Percentiles rank a stretch among this genome's conserved stretches.
phyloP scores from a whole-genome alignment of 35 echinoderm and acorn worm genomes.

The Patiria miniata region DNA sequence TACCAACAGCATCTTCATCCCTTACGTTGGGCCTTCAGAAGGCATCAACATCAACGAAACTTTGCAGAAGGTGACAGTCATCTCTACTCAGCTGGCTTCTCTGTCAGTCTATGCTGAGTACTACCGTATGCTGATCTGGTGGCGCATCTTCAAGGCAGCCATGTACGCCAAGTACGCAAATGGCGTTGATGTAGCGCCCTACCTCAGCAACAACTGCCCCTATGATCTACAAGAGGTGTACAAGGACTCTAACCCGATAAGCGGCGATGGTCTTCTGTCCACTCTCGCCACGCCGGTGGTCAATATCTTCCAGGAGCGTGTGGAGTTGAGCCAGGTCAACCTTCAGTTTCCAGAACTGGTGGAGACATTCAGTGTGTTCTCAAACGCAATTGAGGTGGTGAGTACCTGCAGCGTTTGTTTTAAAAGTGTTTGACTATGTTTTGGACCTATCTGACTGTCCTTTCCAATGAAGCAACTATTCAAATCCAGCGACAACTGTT shows the following conservation, averaged over 20 bases:
- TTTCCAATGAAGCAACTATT: background rate
- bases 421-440: background rate
- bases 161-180: too few relatives aligned
- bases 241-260: slow-evolving; percentile 10
- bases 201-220: slow-evolving; percentile 22
- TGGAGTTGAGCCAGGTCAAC: background rate
- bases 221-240: slow-evolving; percentile 11
- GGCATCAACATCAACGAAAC: background rate
- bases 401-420: background rate
- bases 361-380: background rate
- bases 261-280: background rate
- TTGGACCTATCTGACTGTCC: background rate
- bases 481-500: background rate
- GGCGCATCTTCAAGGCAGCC: background rate
- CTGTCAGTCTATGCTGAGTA: too few relatives aligned
- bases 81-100: slow-evolving; percentile 9
- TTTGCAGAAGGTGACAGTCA: background rate
- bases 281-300: background rate
- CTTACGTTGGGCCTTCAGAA: background rate
- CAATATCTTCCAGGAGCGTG: background rate
- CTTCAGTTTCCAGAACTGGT: slow-evolving; percentile 19
- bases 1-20: slow-evolving; percentile 8
- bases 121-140: background rate
- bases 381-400: background rate
- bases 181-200: background rate